Base-by-base conservation (phyloP, 2,888 invertebrate species). In the Perizoma flavofasciatum region DNA sequence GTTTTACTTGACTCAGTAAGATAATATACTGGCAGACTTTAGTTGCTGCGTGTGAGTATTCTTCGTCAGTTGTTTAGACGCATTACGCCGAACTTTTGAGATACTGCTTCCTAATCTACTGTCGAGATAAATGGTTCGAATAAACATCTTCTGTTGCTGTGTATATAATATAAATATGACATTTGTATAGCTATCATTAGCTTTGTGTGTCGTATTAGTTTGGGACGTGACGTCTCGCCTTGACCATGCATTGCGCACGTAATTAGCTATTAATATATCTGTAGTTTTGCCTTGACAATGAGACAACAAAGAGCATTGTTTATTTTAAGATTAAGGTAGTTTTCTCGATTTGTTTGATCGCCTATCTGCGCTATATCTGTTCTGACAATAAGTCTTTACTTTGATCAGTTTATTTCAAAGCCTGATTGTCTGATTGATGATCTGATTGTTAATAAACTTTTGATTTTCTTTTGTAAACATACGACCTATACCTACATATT, bases 81-180 rank as follows among this genome's bases (percentile, higher is more conserved):
- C 41, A 52, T 33, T 43, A 11, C 35, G 39, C 39, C 58, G 39
- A 40, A 41, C 22, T 22, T 22, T 48, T 49, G 45, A 39, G 45
- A 54, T 53, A 53, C 54, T 54, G 59, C 9, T 46, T 41, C 54
- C 44, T 9, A 54, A 55, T 55, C 7, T 55, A 55, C 49, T 22
- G 55, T 55, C 44, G 57, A 66, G 69, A 69, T 70, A 71, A 67
- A 75, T 71, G 64, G 62, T 55, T 50, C 65, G 64, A 55, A 55
- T 61, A 63, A 59, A 65, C 58, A 68, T 62, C 61, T 58, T 52
- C 56, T 59, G 54, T 58, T 59, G 57, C 59, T 57, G 51, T 55
- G 61, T 58, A 61, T 63, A 69, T 69, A 65, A 61, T 63, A 69
- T 69, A 65, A 63, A 63, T 64, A 62, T 63, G 35, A 61, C 60